Conservation (phyloP, 2,113 vertebrate genomes). For the Dendrocopos noguchii region DNA sequence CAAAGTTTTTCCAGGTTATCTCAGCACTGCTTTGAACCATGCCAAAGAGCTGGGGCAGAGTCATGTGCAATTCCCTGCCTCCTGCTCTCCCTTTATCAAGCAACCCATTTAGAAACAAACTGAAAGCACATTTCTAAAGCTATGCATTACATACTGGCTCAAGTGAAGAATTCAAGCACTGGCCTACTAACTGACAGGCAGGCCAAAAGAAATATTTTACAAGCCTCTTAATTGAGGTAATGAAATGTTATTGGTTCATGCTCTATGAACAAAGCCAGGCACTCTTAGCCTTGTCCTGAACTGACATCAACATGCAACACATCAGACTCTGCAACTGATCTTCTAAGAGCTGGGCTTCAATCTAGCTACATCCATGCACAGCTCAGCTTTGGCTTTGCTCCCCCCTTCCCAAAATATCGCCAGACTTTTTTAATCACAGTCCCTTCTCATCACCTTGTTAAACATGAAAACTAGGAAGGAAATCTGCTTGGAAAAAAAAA, state of each 20-base stretch:
- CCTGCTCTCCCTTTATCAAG: background rate
- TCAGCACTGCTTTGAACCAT: background rate
- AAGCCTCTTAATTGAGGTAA: constrained; percentile 23
- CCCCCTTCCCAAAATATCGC: background rate
- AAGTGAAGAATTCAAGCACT: background rate
- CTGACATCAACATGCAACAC: background rate
- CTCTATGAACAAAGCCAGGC: background rate
- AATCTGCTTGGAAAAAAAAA: background rate
- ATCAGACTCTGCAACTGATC: background rate
- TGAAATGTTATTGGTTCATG: constrained; percentile 6
- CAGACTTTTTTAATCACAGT: constrained; percentile 16
- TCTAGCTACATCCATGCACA: background rate
- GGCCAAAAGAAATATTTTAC: constrained; percentile 14
- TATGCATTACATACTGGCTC: background rate
- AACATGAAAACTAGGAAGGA: background rate
- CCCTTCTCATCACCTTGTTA: constrained; percentile 1
- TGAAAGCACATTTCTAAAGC: constrained; percentile 4
- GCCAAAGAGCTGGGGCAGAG: background rate
- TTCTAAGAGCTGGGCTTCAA: background rate
- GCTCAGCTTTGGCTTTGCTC: background rate
- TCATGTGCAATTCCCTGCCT: background rate
- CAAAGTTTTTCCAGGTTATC: background rate
- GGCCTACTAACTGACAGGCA: background rate
- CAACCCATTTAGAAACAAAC: background rate
- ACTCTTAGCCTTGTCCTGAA: background rate